phyloP scores from a whole-genome alignment of 2,888 invertebrate genomes.

The Chrysotoxum bicinctum region DNA sequence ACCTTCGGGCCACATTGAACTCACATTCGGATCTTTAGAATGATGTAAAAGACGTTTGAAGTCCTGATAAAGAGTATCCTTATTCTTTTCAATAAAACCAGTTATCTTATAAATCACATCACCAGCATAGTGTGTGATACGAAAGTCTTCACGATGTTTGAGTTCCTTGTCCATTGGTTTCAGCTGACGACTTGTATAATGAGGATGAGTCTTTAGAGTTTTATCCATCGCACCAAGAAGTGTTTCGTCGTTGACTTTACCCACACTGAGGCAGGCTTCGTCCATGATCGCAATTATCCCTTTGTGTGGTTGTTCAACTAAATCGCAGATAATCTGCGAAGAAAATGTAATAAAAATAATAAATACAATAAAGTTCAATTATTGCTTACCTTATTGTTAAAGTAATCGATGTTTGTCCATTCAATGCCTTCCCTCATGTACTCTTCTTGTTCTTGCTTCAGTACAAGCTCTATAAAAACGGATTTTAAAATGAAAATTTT shows the following conservation, averaged over 20 bases:
- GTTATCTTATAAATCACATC: constrained; percentile 95
- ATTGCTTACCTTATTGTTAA: constrained; percentile 91
- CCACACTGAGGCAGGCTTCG: constrained; percentile 97
- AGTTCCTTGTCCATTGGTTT: constrained; percentile 91
- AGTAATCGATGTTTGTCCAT: constrained; percentile 97
- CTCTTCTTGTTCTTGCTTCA: constrained; percentile 99
- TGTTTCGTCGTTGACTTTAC: constrained; percentile 92
- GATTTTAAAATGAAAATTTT: background rate
- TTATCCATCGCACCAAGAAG: constrained; percentile 96
- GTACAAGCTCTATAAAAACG: constrained; percentile 89
- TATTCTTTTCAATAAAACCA: constrained; percentile 98
- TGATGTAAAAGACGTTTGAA: constrained; percentile 95
- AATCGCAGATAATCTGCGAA: constrained; percentile 90
- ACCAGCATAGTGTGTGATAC: constrained; percentile 97
- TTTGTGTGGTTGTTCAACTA: constrained; percentile 96
- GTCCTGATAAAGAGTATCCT: constrained; percentile 97
- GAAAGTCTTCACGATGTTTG: constrained; percentile 90
- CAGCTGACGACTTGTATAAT: constrained; percentile 94
- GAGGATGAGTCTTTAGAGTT: constrained; percentile 91
- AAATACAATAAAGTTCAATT: background rate
- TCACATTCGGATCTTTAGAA: constrained; percentile 89
- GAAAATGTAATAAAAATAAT: background rate
- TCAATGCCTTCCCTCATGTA: constrained; percentile 97
- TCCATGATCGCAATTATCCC: constrained; percentile 97
- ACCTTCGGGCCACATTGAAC: constrained; percentile 98